Evolutionary conservation across 2,888 invertebrate species (phyloP).

Genomic region (Cancer borealis): DNA sequence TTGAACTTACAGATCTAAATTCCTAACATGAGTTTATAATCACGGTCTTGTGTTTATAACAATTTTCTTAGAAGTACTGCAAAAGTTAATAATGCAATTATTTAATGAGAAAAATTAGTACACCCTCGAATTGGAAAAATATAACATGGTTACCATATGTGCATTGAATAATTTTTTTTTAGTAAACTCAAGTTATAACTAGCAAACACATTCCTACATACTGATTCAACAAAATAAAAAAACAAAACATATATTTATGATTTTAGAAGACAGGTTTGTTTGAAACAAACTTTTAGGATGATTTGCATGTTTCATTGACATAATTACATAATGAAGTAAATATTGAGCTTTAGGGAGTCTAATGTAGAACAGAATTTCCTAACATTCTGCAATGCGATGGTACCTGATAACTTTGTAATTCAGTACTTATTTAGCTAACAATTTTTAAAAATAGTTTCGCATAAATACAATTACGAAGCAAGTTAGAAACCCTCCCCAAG

Average conservation of each 20-base stretch:
- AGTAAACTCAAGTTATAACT: neutral
- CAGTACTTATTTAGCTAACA: neutral
- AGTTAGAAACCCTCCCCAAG: neutral
- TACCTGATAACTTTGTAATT: neutral
- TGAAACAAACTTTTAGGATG: neutral
- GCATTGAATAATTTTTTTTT: neutral
- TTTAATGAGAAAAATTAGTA: neutral
- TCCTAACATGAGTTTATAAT: neutral
- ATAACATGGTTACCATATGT: neutral
- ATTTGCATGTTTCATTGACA: neutral
- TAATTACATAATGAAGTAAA: neutral
- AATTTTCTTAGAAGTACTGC: neutral
- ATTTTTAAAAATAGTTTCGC: neutral
- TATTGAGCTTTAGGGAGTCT: neutral
- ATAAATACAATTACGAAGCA: neutral
- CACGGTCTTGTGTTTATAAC: neutral
- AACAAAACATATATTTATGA: neutral
- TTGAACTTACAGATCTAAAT: slow-evolving; percentile 2
- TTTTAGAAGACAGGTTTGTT: neutral
- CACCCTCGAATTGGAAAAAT: neutral
- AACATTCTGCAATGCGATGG: neutral
- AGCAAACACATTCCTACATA: neutral
- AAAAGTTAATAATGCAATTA: neutral
- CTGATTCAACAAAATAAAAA: neutral
- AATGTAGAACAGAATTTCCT: neutral